Conservation (phyloP, 1,140 invertebrate species). For the Zelostemma sp. region DNA sequence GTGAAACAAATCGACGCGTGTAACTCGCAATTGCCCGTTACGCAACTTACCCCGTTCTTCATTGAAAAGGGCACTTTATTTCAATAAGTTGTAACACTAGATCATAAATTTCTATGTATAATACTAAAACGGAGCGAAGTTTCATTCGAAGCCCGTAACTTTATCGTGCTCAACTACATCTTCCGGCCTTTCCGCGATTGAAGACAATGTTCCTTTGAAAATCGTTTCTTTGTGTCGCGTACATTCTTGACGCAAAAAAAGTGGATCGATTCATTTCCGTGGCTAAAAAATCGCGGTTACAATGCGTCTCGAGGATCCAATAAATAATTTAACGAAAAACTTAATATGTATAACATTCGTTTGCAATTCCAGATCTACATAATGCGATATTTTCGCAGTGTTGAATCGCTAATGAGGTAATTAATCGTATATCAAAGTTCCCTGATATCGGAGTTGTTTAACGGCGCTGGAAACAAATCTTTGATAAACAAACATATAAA, state of each 20-base stretch:
- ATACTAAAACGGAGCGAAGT: conserved; percentile 20
- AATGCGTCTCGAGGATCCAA: background rate
- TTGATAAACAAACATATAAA: no score
- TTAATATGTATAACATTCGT: background rate
- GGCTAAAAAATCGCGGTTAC: background rate
- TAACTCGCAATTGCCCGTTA: background rate
- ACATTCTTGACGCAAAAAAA: no score
- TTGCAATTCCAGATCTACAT: conserved; percentile 1
- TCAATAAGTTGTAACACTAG: conserved; percentile 26
- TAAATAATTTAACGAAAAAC: background rate
- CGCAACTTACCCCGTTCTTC: background rate
- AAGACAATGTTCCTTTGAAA: conserved; percentile 19
- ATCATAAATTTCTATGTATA: conserved; percentile 29
- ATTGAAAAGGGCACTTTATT: background rate
- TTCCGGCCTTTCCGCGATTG: conserved; percentile 26
- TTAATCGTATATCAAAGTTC: no score
- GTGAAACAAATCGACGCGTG: background rate
- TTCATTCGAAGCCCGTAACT: conserved; percentile 27
- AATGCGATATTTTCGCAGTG: background rate
- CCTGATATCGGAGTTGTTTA: no score
- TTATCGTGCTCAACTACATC: conserved; percentile 29
- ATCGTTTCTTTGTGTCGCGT: conserved; percentile 3
- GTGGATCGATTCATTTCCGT: background rate
- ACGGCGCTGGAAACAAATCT: no score
- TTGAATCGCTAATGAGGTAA: no score